A percentile compares a stretch with the other conserved stretches of the same genome.
These are phyloP conservation scores for Hydrozoanthus tunicans DNA, from an alignment of 64 coral and sea anemone genomes.

Conservation along the genomic window DNA sequence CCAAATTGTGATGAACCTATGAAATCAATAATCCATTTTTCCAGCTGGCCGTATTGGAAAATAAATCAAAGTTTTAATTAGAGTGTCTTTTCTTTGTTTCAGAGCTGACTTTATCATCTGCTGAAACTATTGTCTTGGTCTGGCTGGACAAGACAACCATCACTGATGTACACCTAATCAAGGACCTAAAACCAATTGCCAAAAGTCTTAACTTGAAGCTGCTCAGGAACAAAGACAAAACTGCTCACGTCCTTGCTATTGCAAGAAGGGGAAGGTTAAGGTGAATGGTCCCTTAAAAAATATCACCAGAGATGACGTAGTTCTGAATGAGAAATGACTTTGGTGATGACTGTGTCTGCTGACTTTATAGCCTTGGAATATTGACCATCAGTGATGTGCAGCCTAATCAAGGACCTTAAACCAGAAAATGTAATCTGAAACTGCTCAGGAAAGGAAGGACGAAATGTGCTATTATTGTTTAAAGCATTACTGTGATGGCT, in stretches of 20 bases:
- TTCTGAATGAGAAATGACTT: background rate
- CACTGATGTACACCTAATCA: constrained; percentile 46
- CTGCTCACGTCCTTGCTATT: constrained; percentile 52
- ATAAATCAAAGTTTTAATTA: background rate
- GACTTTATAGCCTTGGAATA: too few species aligned
- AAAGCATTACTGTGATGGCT: background rate
- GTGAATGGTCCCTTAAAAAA: constrained; percentile 57
- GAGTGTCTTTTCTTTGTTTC: constrained; percentile 39
- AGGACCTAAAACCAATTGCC: constrained; percentile 60
- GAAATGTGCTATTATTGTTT: too few species aligned
- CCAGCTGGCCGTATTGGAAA: background rate
- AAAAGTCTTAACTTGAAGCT: constrained; percentile 46
- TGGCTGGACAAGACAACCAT: constrained; percentile 52
- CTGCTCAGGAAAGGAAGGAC: too few species aligned
- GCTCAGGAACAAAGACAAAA: constrained; percentile 66
- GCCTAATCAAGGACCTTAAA: too few species aligned
- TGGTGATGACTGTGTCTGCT: too few species aligned
- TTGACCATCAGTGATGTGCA: too few species aligned
- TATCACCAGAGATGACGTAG: constrained; percentile 62
- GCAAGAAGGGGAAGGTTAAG: constrained; percentile 18
- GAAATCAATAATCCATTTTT: too few species aligned
- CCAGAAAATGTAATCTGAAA: too few species aligned
- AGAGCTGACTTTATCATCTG: constrained; percentile 52
- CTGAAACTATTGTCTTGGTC: constrained; percentile 49
- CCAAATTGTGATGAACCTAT: too few species aligned